These are phyloP conservation scores for Battus philenor DNA, from an alignment of 1,140 invertebrate genomes.

Conservation along the genomic window DNA sequence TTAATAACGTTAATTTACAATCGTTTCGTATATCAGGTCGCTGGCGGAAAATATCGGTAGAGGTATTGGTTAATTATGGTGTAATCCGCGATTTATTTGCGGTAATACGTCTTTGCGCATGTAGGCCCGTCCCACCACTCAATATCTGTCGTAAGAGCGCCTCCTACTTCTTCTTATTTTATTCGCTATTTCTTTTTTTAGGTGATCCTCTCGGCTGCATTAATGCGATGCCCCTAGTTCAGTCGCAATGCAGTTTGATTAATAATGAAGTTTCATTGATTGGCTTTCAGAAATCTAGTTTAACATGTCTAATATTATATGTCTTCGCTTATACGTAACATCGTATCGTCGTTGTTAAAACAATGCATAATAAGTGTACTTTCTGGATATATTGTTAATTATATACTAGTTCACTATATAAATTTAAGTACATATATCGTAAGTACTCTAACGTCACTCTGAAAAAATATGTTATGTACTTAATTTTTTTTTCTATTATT, in stretches of 20 bases:
- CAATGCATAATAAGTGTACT: no score
- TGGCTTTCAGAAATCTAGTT: slow-evolving; percentile 1
- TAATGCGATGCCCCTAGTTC: slow-evolving; percentile 40
- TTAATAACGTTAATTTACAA: slow-evolving; percentile 68
- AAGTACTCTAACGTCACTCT: no score
- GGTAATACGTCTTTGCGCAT: slow-evolving; percentile 68
- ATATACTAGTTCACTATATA: no score
- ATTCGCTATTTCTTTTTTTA: slow-evolving; percentile 62
- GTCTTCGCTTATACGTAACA: no score
- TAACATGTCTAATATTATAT: no score
- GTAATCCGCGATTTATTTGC: slow-evolving; percentile 38
- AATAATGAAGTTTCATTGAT: slow-evolving; percentile 52
- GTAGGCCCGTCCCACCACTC: slow-evolving; percentile 71
- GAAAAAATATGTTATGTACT: no score
- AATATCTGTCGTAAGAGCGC: slow-evolving; percentile 70
- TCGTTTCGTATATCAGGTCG: slow-evolving; percentile 54
- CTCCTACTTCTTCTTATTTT: slow-evolving; percentile 74
- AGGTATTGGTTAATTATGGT: slow-evolving; percentile 49
- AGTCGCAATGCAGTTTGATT: slow-evolving; percentile 70
- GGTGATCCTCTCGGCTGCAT: slow-evolving; percentile 58
- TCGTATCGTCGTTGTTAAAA: no score
- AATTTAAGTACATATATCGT: no score
- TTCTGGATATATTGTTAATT: no score
- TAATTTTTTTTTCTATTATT: no score
- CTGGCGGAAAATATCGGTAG: slow-evolving; percentile 47